Percentiles rank a stretch among this genome's conserved stretches.
These are phyloP conservation scores for Tenodera sinensis DNA, from an alignment of 2,888 invertebrate species.

Conservation along the genomic window DNA sequence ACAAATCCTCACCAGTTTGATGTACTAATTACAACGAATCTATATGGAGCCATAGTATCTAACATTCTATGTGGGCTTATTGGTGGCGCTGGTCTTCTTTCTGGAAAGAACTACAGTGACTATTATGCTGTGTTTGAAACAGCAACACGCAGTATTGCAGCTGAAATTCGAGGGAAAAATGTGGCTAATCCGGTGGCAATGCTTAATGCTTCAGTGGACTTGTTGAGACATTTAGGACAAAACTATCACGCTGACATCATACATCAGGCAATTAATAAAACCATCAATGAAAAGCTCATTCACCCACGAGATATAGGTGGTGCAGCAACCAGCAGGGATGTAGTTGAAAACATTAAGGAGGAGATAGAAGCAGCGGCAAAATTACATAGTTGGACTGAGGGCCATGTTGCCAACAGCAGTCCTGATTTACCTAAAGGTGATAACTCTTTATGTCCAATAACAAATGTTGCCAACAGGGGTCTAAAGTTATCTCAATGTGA, in stretches of 20 bases:
- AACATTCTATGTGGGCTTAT: conserved; percentile 93
- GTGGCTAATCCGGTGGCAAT: conserved; percentile 96
- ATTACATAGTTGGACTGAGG: no score
- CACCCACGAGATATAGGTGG: conserved; percentile 60
- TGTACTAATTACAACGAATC: conserved; percentile 94
- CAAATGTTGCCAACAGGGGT: no score
- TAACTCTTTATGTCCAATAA: no score
- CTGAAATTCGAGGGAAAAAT: conserved; percentile 91
- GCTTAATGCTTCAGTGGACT: conserved; percentile 90
- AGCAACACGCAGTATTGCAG: conserved; percentile 95
- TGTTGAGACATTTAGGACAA: conserved; percentile 87
- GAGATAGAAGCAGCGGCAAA: conserved; percentile 50
- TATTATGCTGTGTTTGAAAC: conserved; percentile 86
- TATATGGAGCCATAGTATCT: conserved; percentile 94
- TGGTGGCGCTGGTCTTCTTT: conserved; percentile 91
- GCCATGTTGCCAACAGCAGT: no score
- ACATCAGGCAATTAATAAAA: conserved; percentile 70
- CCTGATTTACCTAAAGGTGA: no score
- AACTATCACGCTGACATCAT: conserved; percentile 76
- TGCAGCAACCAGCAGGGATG: conserved; percentile 72
- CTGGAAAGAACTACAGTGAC: conserved; percentile 92
- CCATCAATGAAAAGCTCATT: conserved; percentile 70
- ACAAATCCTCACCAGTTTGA: conserved; percentile 94
- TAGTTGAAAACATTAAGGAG: conserved; percentile 77
- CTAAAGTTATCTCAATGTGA: no score